Evolutionary conservation across 2,888 invertebrate species (phyloP).

Genomic region (Elysia crispata): DNA sequence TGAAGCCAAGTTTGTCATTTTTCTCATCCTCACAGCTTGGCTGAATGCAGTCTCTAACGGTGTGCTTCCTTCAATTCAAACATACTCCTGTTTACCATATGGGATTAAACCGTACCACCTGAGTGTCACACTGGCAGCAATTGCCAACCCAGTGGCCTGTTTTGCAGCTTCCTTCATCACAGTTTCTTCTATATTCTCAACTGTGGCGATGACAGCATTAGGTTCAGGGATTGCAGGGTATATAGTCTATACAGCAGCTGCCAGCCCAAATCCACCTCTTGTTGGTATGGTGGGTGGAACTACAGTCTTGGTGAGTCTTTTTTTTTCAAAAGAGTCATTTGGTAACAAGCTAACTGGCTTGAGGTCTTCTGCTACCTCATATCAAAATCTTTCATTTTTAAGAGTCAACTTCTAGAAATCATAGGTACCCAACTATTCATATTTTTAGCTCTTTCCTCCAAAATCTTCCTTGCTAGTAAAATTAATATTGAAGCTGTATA

Average conservation of each 20-base stretch:
- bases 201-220: slow-evolving; percentile 64
- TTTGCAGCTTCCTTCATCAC: slow-evolving; percentile 80
- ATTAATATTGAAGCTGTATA: too few relatives aligned
- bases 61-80: slow-evolving; percentile 87
- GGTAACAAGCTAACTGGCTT: neutral
- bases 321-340: neutral
- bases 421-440: too few relatives aligned
- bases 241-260: slow-evolving; percentile 84
- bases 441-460: too few relatives aligned
- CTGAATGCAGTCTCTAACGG: slow-evolving; percentile 87
- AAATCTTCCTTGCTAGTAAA: too few relatives aligned
- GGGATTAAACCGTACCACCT: slow-evolving; percentile 86
- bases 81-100: slow-evolving; percentile 89
- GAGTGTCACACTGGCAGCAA: slow-evolving; percentile 85
- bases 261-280: slow-evolving; percentile 85
- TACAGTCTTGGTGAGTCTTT: slow-evolving; percentile 80
- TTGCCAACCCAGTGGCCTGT: slow-evolving; percentile 89
- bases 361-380: too few relatives aligned
- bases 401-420: too few relatives aligned
- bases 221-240: slow-evolving; percentile 82
- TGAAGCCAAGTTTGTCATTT: slow-evolving; percentile 51
- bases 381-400: too few relatives aligned
- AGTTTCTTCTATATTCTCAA: slow-evolving; percentile 56
- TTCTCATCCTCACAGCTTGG: slow-evolving; percentile 78
- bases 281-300: slow-evolving; percentile 75